Evolutionary conservation across 2,888 invertebrate genomes (phyloP), one percentile per base, ranked within the genome.

Genomic region (Carterocephalus palaemon): DNA sequence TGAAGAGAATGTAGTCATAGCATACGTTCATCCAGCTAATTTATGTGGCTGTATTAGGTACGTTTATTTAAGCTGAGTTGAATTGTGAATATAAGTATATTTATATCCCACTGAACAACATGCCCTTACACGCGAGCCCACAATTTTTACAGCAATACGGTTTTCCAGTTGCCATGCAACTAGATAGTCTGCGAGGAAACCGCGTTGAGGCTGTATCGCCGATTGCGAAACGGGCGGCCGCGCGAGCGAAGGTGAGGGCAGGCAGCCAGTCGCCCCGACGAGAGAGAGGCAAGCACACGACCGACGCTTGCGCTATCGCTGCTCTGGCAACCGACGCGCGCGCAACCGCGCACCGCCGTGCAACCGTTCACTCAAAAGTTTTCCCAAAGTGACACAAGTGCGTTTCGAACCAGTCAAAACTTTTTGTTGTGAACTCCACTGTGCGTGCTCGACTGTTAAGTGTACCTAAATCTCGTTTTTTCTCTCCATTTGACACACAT

Each of bases 81-180:
- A n/a, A n/a, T n/a, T n/a, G n/a, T n/a, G n/a, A n/a, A n/a, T n/a
- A n/a, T n/a, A n/a, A n/a, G n/a, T n/a, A 26, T 41, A 37, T 7
- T 23, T 17, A 10, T 26, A 20, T 33, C 26, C 16, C n/a, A n/a
- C n/a, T n/a, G n/a, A n/a, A n/a, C n/a, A n/a, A n/a, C n/a, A n/a
- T n/a, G n/a, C n/a, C n/a, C n/a, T n/a, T n/a, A n/a, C n/a, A n/a
- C n/a, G n/a, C n/a, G n/a, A n/a, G n/a, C n/a, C n/a, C n/a, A n/a
- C n/a, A n/a, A n/a, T n/a, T n/a, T n/a, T 54, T 59, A 56, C 59
- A 56, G 57, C 60, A 62, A 59, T 54, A 62, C 62, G 62, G 59
- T 64, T 60, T 61, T 59, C 59, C 61, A 79, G 85, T 85, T 85
- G 84, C 84, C 75, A 84, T 80, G 85, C 85, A 82, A 85, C 85